Conservation (phyloP, 2,113 vertebrate species). For the Sus scrofa region DNA sequence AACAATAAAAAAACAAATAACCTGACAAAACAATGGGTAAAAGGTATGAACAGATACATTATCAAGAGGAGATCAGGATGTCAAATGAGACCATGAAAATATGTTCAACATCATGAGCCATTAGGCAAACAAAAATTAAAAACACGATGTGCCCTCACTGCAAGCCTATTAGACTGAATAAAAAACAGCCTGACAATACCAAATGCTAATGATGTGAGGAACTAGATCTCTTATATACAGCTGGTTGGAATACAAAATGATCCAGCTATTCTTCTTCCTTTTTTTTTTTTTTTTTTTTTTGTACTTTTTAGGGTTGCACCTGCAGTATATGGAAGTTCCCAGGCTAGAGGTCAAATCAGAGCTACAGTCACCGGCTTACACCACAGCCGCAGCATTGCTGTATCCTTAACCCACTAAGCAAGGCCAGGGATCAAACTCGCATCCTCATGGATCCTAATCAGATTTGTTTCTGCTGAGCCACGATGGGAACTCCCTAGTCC, state of each 20-base stretch:
- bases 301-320: too few relatives aligned
- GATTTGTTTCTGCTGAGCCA: too few relatives aligned
- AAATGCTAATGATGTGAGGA: neutral
- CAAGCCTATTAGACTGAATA: neutral
- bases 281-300: too few relatives aligned
- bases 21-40: neutral
- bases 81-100: neutral
- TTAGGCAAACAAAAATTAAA: neutral
- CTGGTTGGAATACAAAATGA: neutral
- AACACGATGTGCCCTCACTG: neutral
- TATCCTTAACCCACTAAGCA: too few relatives aligned
- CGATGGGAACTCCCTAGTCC: too few relatives aligned
- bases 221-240: neutral
- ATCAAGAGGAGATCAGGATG: neutral
- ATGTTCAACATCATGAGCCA: neutral
- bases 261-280: neutral
- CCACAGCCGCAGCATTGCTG: too few relatives aligned
- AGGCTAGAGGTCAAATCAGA: too few relatives aligned
- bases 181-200: neutral
- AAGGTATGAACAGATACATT: neutral
- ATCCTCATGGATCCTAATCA: too few relatives aligned
- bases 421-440: too few relatives aligned
- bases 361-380: too few relatives aligned
- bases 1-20: neutral
- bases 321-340: too few relatives aligned